These are phyloP conservation scores for Cercopithecus mitis DNA, from an alignment of 2,797 vertebrate genomes.

Conservation along the genomic window DNA sequence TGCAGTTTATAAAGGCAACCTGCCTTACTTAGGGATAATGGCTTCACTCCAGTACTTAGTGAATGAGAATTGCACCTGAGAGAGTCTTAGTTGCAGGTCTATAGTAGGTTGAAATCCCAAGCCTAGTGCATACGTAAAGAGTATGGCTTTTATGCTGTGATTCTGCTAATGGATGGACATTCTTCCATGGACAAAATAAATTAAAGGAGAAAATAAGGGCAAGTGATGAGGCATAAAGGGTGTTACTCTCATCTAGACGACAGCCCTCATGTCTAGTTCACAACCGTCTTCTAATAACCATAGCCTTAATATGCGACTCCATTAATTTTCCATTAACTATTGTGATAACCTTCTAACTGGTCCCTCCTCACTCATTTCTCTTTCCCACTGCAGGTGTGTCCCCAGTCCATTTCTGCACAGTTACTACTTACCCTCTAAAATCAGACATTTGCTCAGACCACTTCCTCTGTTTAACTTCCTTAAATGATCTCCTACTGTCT, in stretches of 20 bases:
- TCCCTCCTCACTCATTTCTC: not conserved
- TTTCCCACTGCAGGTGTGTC: not conserved
- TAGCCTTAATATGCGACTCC: not conserved
- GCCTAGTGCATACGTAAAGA: not conserved
- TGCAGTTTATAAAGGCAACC: constrained; percentile 43
- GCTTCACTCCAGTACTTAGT: not conserved
- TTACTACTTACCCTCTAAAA: not conserved
- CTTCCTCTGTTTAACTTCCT: not conserved
- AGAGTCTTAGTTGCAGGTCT: constrained; percentile 61
- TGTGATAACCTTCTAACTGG: not conserved
- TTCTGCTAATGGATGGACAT: constrained; percentile 43
- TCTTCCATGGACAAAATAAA: constrained; percentile 28
- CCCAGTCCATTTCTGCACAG: not conserved
- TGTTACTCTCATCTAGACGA: not conserved
- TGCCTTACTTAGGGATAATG: constrained; percentile 61
- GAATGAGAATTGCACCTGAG: not conserved
- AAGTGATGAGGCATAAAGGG: constrained; percentile 9
- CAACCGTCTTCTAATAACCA: not conserved
- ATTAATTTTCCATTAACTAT: not conserved
- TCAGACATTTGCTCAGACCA: not conserved
- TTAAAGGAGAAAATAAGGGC: constrained; percentile 60
- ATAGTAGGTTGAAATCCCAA: constrained; percentile 41
- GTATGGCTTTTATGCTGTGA: constrained; percentile 2
- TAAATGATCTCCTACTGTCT: not conserved
- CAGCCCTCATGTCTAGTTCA: not conserved